phyloP scores from a whole-genome alignment of 2,888 invertebrate species.

The Stenichneumon culpator region DNA sequence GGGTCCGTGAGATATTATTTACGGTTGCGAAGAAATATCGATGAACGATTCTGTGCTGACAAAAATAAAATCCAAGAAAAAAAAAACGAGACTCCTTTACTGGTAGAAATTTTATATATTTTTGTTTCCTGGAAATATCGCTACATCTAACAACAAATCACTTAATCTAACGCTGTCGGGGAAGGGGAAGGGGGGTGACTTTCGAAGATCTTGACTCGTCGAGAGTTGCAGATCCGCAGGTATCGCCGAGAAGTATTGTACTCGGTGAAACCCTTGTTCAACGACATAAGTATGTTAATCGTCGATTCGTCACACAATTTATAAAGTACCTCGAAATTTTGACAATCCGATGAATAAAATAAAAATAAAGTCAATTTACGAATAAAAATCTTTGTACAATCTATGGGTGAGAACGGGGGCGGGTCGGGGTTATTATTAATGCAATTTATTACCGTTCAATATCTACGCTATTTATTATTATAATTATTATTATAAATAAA shows the following conservation, averaged over 20 bases:
- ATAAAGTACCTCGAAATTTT: constrained; percentile 17
- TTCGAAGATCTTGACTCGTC: constrained; percentile 4
- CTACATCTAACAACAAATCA: constrained; percentile 51
- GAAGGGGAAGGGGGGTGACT: neutral
- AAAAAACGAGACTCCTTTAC: constrained; percentile 14
- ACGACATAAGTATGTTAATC: neutral
- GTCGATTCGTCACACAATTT: constrained; percentile 6
- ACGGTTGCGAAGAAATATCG: neutral
- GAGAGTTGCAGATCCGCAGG: neutral
- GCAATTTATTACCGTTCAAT: constrained; percentile 46
- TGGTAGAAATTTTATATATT: constrained; percentile 58
- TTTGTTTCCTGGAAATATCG: constrained; percentile 27
- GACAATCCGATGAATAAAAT: constrained; percentile 28
- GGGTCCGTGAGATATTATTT: neutral
- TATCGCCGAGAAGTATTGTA: neutral
- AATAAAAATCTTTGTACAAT: constrained; percentile 67
- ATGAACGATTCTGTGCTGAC: neutral
- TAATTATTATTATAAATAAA: constrained; percentile 54
- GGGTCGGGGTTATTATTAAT: constrained; percentile 24
- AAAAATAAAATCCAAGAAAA: neutral
- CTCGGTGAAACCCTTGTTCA: neutral
- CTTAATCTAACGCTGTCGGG: constrained; percentile 37
- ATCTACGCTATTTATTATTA: constrained; percentile 34
- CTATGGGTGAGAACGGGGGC: constrained; percentile 29
- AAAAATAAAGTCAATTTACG: constrained; percentile 41